These are phyloP conservation scores for Lathronympha strigana DNA, from an alignment of 2,888 invertebrate genomes.

Conservation along the genomic window DNA sequence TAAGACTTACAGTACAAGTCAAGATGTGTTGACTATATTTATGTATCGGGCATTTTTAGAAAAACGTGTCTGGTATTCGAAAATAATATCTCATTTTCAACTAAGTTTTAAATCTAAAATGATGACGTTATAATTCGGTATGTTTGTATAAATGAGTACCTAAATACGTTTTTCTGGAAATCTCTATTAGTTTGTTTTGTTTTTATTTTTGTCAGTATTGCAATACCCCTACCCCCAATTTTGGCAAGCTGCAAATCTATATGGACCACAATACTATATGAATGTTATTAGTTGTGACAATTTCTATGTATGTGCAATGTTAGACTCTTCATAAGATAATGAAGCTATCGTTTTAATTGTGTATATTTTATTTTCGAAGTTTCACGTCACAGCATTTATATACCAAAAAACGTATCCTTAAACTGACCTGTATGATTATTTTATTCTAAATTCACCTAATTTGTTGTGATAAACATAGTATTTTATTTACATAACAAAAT, in stretches of 20 bases:
- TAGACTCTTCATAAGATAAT: constrained; percentile 52
- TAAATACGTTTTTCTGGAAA: not conserved
- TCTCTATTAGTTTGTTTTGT: not conserved
- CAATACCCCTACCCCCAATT: constrained; percentile 15
- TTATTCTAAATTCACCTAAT: constrained; percentile 18
- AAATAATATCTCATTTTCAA: too few relatives aligned
- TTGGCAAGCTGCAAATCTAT: constrained; percentile 8
- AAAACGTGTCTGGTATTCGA: too few relatives aligned
- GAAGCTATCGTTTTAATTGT: constrained; percentile 48
- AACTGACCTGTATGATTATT: constrained; percentile 10
- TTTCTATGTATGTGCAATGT: constrained; percentile 45
- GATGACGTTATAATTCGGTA: not conserved
- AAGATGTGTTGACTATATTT: constrained; percentile 10
- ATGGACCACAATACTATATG: constrained; percentile 25
- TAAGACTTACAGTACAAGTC: constrained; percentile 29
- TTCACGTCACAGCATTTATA: constrained; percentile 62
- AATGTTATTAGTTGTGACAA: constrained; percentile 34
- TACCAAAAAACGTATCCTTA: constrained; percentile 46
- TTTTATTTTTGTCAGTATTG: constrained; percentile 25
- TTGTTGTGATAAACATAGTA: constrained; percentile 38
- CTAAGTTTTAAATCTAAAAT: too few relatives aligned
- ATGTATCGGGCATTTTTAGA: not conserved
- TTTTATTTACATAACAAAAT: constrained; percentile 33
- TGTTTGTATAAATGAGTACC: not conserved
- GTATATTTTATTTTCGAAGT: constrained; percentile 55